Base-by-base conservation (phyloP, 2,888 invertebrate species). In the Anthrax anthrax region DNA sequence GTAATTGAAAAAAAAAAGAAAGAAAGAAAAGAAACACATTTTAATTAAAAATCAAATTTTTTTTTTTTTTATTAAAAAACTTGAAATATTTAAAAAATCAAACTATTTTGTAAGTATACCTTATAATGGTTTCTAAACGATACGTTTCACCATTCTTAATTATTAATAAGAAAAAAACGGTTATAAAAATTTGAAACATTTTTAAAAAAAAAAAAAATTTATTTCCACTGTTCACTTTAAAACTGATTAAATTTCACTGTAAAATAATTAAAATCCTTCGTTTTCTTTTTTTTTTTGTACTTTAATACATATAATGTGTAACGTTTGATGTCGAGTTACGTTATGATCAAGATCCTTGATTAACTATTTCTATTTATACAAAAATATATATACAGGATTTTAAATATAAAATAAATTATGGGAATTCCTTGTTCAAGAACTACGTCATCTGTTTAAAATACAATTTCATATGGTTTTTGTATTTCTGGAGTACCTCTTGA, bases 1-100 rank as follows among this genome's bases (percentile, higher is more conserved):
- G 37, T 10, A 41, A 49, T 40, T 41, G 32, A 17, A 18, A 45
- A 36, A 36, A 36, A 18, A 40, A n/a, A n/a, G n/a, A n/a, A n/a
- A n/a, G n/a, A n/a, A n/a, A n/a, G n/a, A n/a, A n/a, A n/a, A n/a
- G n/a, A n/a, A n/a, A n/a, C n/a, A n/a, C n/a, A n/a, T n/a, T n/a
- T n/a, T n/a, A n/a, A n/a, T n/a, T n/a, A n/a, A n/a, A 32, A 39
- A 19, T 39, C 19, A 9, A 12, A 23, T 27, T 27, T 8, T 27
- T 27, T 8, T 1, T 27, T 27, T 27, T 27, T 27, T 9, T 27
- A 27, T 27, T 27, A 27, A 27, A 27, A 5, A 4, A 23, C 23
- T 8, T n/a, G n/a, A n/a, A n/a, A 27, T 9, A 27, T 39, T 38
- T 18, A 32, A 38, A 4, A 39, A 27, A 23, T 23, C 23, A 23